Evolutionary conservation across 2,113 vertebrate species (phyloP).

Genomic region (Apteryx mantelli): DNA sequence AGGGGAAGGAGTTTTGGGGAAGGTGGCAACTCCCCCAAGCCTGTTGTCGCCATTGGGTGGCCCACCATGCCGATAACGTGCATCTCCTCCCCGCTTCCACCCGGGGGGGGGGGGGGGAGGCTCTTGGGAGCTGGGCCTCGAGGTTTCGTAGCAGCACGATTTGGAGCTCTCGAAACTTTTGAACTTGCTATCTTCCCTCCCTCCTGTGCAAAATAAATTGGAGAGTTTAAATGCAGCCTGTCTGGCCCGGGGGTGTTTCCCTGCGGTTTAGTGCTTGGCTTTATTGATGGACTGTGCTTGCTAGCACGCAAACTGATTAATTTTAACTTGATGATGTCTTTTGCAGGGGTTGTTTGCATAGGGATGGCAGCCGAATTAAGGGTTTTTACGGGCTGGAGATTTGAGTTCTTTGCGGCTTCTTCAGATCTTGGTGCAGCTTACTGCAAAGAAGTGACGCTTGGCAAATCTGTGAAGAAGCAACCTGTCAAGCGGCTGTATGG

Average conservation of each 20-base stretch:
- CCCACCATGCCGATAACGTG: neutral
- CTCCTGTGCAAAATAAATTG: neutral
- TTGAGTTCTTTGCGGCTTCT: neutral
- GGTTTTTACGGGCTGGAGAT: neutral
- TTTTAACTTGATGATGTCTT: slow-evolving; percentile 24
- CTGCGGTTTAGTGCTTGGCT: slow-evolving; percentile 39
- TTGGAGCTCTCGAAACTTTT: slow-evolving; percentile 9
- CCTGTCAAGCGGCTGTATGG: neutral
- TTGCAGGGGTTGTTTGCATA: neutral
- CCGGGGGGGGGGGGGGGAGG: neutral
- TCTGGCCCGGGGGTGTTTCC: slow-evolving; percentile 35
- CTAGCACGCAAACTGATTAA: slow-evolving; percentile 28
- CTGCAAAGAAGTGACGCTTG: neutral
- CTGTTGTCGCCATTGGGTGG: neutral
- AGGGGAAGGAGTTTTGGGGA: neutral
- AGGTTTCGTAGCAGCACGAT: neutral
- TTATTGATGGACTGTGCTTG: slow-evolving; percentile 22
- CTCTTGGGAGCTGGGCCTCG: neutral
- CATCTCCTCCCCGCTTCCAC: neutral
- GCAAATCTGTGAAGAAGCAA: neutral
- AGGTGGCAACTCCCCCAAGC: neutral
- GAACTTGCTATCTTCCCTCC: neutral
- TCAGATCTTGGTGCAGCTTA: neutral
- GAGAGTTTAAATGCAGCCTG: slow-evolving; percentile 1
- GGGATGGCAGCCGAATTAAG: neutral